Evolutionary conservation across 2,797 vertebrate genomes (phyloP), one percentile per base, ranked within the genome.

Genomic region (Acestrorhynchus altus): DNA sequence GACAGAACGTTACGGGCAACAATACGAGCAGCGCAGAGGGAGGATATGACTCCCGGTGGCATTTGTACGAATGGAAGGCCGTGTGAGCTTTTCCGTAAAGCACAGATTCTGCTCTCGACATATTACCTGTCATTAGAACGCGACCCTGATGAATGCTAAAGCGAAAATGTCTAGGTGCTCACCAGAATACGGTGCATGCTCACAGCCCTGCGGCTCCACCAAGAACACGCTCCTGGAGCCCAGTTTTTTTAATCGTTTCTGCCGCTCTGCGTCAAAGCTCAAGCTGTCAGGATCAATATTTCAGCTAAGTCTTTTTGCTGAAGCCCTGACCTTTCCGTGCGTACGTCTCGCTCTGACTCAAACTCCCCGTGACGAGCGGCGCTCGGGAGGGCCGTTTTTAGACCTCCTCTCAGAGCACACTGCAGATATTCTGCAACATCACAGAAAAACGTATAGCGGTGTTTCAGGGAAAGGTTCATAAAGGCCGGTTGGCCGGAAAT

Each of bases 281-380:
- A 74, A 77, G 87, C 90, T 92, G 92, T 93, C 93, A 91, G 89
- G 85, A 89, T 90, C 87, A 86, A 92, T 92, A 85, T 89, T 87
- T 91, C 87, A 88, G 87, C 83, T 79, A 79, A 77, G 92, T 92
- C 88, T 92, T 92, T 79, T 92, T 89, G 89, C 87, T 57, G 77
- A 81, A 87, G 90, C 85, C 86, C 66, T 92, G 92, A 94, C 93
- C 93, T 94, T 93, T 93, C 84, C 86, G 84, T 87, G 87, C 89
- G 87, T 88, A 87, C 86, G 84, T 90, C 90, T 91, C 20, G 77
- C 68, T 89, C 89, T 85, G 90, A 92, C 88, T 90, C 86, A 89
- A 91, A 92, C 85, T 84, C 74, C 82, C 80, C 82, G 87, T 88
- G 90, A 93, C 90, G 88, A 91, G 89, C 85, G 79, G 88, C 86